These are phyloP conservation scores for Okamejei kenojei DNA, from an alignment of 2,797 vertebrate species.

Conservation along the genomic window DNA sequence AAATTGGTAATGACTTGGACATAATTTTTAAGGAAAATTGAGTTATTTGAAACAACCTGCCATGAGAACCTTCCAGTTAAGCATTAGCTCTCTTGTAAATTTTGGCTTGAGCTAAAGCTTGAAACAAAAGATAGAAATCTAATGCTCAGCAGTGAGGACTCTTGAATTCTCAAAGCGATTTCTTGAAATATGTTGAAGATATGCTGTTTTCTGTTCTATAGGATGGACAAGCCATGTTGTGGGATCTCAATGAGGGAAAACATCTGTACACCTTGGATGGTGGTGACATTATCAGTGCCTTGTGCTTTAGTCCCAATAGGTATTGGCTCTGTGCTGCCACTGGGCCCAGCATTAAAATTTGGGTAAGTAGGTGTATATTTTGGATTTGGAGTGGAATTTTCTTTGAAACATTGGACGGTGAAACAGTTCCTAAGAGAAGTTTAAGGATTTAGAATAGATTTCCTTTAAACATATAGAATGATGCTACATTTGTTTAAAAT, in stretches of 20 bases:
- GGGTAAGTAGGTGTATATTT: slow-evolving; percentile 61
- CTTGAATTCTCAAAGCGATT: background rate
- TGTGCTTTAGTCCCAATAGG: slow-evolving; percentile 96
- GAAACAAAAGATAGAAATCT: background rate
- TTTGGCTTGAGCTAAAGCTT: background rate
- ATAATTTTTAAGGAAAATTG: background rate
- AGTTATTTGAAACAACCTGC: background rate
- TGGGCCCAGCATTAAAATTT: slow-evolving; percentile 96
- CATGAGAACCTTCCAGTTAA: background rate
- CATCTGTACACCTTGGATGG: slow-evolving; percentile 93
- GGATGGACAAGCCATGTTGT: slow-evolving; percentile 96
- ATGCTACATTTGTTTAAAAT: background rate
- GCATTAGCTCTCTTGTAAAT: background rate
- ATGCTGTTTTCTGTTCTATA: slow-evolving; percentile 38
- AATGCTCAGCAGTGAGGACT: background rate
- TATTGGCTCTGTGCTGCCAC: slow-evolving; percentile 96
- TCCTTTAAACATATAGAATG: background rate
- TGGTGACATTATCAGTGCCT: slow-evolving; percentile 85
- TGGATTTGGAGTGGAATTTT: background rate
- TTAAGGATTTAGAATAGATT: background rate
- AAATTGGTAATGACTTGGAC: background rate
- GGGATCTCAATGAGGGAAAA: slow-evolving; percentile 96
- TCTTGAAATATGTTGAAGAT: background rate
- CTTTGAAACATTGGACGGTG: background rate
- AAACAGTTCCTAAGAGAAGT: background rate